A percentile compares a stretch with the other conserved stretches of the same genome.
phyloP scores from a whole-genome alignment of 2,113 vertebrate species.

The Halichoerus grypus region DNA sequence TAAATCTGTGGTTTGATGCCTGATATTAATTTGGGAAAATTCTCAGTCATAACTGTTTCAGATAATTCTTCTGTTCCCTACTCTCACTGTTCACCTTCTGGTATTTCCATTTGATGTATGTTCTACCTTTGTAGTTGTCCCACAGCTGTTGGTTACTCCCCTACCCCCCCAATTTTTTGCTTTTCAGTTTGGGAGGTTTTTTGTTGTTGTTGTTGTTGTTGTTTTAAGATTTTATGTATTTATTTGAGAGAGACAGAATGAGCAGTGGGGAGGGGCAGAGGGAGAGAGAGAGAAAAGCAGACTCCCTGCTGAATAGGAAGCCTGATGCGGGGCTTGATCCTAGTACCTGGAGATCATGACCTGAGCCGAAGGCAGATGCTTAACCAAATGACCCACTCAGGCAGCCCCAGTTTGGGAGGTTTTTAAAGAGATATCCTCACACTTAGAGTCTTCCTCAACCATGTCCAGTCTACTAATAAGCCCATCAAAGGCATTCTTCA shows the following conservation, averaged over 20 bases:
- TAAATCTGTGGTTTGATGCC: neutral
- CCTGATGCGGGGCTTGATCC: too few species aligned
- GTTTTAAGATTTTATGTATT: too few species aligned
- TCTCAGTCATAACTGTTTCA: neutral
- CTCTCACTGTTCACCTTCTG: neutral
- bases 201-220: too few species aligned
- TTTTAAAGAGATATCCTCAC: neutral
- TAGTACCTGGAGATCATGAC: too few species aligned
- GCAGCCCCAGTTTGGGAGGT: neutral
- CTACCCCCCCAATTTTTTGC: neutral
- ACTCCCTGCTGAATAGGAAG: too few species aligned
- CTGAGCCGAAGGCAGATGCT: too few species aligned
- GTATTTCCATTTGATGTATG: neutral
- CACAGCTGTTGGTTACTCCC: neutral
- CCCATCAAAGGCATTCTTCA: neutral
- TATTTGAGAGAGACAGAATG: too few species aligned
- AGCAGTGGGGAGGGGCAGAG: too few species aligned
- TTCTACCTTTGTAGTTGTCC: neutral
- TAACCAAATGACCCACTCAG: too few species aligned
- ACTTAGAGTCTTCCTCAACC: neutral
- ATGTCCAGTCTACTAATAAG: neutral
- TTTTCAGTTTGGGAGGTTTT: neutral
- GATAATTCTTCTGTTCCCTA: neutral
- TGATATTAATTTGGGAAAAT: neutral
- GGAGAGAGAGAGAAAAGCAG: too few species aligned